Base-by-base conservation (phyloP, 2,888 invertebrate genomes). In the Dicranocentrus wangi region DNA sequence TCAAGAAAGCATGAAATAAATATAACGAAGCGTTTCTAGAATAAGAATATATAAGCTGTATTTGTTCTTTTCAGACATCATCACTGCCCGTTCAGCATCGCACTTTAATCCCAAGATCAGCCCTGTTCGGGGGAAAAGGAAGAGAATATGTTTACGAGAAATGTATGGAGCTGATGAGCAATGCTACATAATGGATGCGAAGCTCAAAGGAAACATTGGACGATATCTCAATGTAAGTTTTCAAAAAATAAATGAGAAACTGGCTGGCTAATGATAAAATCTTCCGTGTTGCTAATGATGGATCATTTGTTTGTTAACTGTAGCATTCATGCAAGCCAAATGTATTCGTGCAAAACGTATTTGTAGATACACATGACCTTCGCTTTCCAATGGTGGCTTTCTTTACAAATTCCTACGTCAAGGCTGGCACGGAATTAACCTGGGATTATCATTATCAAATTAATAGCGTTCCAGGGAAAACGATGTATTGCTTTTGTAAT, bases 391-490 rank as follows among this genome's bases (percentile, higher is more conserved):
- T 95, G 95, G 95, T 96, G 0, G 94, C 95, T n/a, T 97, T 95
- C 89, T 96, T 95, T 89, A 94, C 95, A 1, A 91, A 92, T n/a
- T 92, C 92, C 53, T 93, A 94, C 88, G 95, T 98, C 76, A 90
- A 93, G 60, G 96, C 98, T 0, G 98, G 98, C 21, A 93, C 95
- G 0, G 99, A 99, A 89, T 90, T 99, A 58, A 97, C 97, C 0
- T 99, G 99, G 99, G 98, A 99, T 90, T 99, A 99, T 89, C 95
- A 95, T 88, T 99, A 99, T 88, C 95, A 97, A 89, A 94, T 98
- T 8, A 97, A 96, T 53, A 96, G 96, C 84, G 97, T 98, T 25
- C 94, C 95, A 1, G 96, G 94, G 23, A 96, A 97, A 90, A 92
- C 94, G 0, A 90, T 98, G 15, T 94, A 95, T 87, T 99, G 98